Base-by-base conservation (phyloP, 2,113 vertebrate species). In the Zosterops japonicus region DNA sequence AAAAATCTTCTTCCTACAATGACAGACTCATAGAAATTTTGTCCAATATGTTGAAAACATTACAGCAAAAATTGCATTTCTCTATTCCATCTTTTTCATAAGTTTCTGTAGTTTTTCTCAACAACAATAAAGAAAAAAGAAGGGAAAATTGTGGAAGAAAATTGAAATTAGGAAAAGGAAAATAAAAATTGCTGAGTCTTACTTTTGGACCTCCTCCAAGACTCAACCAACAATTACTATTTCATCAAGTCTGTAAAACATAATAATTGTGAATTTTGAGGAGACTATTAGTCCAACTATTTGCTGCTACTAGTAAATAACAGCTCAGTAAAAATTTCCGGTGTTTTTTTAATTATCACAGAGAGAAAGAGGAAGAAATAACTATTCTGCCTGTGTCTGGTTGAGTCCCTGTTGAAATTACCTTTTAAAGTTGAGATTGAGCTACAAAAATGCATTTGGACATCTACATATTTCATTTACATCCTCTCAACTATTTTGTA, bases 1-100 rank as follows among this genome's bases (percentile, higher is more conserved):
- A 77, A 84, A 90, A 78, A 20, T 7, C 3, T 5, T 47, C 18
- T 84, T 81, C 3, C 8, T 61, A 24, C 5, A 59, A 60, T 36
- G 59, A 44, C 1, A 59, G 33, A 63, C 3, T 6, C 8, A 50
- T 8, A 47, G 10, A 71, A 47, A 28, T 83, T 71, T 91, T 89
- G 8, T 8, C 4, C 1, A 5, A 6, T 23, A 18, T 2, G 0
- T 31, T 55, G 25, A 84, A 83, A 79, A 35, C 11, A 44, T 46
- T 25, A 17, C 11, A 21, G 8, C 12, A 74, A 65, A 49, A 87
- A 70, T 18, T 3, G 22, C 33, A 27, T 63, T 25, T 87, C 20
- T 52, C 36, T 3, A 12, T 75, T 82, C 84, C 15, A 71, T 8
- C 2, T 78, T 75, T 67, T 72, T 3, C 17, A 70, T 4, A 5